Percentiles rank a stretch among this genome's conserved stretches.
These are phyloP conservation scores for Drosophila malerkotliana DNA, from an alignment of 1,140 invertebrate genomes.

Conservation along the genomic window DNA sequence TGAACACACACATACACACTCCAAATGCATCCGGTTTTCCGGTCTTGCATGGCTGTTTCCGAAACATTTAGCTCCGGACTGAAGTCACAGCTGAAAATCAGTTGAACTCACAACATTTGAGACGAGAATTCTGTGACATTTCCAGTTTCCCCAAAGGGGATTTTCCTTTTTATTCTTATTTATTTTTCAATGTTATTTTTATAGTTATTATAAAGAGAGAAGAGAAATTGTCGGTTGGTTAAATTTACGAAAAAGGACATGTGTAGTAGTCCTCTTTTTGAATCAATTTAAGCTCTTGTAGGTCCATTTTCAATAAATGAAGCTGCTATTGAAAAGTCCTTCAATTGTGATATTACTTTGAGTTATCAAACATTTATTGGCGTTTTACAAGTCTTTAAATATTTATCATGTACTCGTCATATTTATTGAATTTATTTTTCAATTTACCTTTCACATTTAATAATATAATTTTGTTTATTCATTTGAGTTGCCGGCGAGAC, in stretches of 20 bases:
- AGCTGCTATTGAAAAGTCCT: background rate
- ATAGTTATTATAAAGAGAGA: constrained; percentile 30
- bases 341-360: background rate
- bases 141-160: constrained; percentile 8
- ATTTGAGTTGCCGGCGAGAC: background rate
- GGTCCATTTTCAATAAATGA: background rate
- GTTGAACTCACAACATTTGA: constrained; percentile 35
- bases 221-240: constrained; percentile 9
- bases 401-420: background rate
- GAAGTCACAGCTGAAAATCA: constrained; percentile 58
- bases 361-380: background rate
- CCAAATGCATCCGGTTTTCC: constrained; percentile 44
- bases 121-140: constrained; percentile 29
- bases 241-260: no score
- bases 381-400: background rate
- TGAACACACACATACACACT: background rate
- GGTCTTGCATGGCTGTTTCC: constrained; percentile 64
- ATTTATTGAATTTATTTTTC: background rate
- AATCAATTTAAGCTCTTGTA: no score
- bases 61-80: constrained; percentile 62
- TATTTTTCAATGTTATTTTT: constrained; percentile 15
- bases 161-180: constrained; percentile 5
- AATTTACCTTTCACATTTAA: background rate
- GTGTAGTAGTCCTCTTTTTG: no score
- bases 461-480: background rate